Evolutionary conservation across 1,140 invertebrate species (phyloP), one percentile per base, ranked within the genome.

Genomic region (Dreissena rostriformis): DNA sequence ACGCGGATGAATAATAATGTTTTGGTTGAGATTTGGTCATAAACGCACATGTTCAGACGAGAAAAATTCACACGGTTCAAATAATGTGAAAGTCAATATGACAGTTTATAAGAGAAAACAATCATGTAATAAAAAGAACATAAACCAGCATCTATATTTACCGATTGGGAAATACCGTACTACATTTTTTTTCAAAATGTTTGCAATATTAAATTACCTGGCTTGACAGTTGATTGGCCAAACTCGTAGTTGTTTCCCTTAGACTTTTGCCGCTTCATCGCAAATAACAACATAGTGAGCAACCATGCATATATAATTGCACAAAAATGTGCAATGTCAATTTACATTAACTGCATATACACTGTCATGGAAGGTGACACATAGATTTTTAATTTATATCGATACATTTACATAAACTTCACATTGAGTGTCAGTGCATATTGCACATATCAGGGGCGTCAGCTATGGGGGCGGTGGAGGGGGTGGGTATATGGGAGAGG

Each of bases 1-100:
- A 68, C 67, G 80, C 80, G 80, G 71, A 82, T 17, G 80, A 66
- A 82, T 82, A 82, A 68, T 55, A 75, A 74, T 82, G 72, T 82
- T 82, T 82, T 82, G 80, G 80, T 82, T 82, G 71, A 73, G 71
- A 73, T n/a, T 26, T 52, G 26, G 49, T 10, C n/a, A 73, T 19
- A 65, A 82, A 82, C 80, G 70, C 80, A 82, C 80, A 75, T 82
- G 80, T 75, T 75, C 49, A 55, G 66, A 79, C 77, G 24, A 68
- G 77, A 53, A 67, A 77, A 51, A 49, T 77, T 77, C 75, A 24
- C 75, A 77, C 75, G 65, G 22, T 77, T 4, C 4, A 28, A 39
- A 39, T 39, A 8, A 39, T 39, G 39, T 39, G 2, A 5, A 39
- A 39, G 39, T 39, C 8, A 8, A 39, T 39, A 39, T 39, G 8